Conservation (phyloP, 2,797 vertebrate species). For the Enteromius viviparus region DNA sequence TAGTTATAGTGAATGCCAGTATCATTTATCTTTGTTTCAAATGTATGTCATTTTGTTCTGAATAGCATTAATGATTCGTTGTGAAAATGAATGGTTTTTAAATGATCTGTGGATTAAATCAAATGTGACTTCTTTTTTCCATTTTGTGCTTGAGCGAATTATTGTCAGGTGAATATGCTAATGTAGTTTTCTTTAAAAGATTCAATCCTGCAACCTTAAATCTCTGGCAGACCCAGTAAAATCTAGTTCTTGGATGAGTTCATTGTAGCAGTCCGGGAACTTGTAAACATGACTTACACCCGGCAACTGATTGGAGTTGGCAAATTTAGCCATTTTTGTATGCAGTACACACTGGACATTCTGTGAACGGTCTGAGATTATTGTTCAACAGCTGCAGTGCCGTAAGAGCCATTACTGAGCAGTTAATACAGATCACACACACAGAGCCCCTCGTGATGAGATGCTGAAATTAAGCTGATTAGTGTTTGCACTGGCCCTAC, state of each 20-base stretch:
- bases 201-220: background rate
- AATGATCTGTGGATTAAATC: background rate
- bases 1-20: background rate
- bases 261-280: background rate
- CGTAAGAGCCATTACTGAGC: slow-evolving; percentile 20
- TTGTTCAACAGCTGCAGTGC: slow-evolving; percentile 23
- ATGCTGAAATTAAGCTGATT: slow-evolving; percentile 49
- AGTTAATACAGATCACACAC: slow-evolving; percentile 41
- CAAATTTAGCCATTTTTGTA: background rate
- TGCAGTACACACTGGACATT: background rate
- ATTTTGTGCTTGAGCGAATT: background rate
- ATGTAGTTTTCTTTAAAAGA: background rate
- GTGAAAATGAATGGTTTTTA: background rate
- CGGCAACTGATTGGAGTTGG: background rate
- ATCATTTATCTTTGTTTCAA: background rate
- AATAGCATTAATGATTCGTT: background rate
- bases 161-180: background rate
- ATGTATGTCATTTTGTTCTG: background rate
- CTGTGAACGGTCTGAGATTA: background rate
- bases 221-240: background rate
- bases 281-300: background rate
- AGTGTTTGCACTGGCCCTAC: slow-evolving; percentile 46
- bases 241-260: background rate
- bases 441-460: slow-evolving; percentile 34
- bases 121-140: background rate